Evolutionary conservation across 2,113 vertebrate genomes (phyloP).

Genomic region (Chionis minor): DNA sequence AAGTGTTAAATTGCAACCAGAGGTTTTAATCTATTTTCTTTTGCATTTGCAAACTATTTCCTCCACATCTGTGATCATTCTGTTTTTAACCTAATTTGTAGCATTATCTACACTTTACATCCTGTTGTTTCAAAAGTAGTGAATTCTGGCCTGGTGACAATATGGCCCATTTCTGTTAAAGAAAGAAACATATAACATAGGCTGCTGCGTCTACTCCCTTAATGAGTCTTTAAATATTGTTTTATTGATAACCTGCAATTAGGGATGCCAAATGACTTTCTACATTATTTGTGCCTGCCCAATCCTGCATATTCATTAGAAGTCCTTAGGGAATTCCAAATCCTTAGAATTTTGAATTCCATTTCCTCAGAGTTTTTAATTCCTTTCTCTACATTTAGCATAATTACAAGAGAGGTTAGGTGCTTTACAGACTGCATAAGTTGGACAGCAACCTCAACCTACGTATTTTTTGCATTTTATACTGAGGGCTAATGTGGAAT

Average conservation of each 20-base stretch:
- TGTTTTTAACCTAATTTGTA: neutral
- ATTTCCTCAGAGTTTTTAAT: neutral
- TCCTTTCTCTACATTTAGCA: neutral
- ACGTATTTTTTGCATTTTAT: neutral
- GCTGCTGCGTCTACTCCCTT: neutral
- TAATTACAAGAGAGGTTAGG: neutral
- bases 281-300: neutral
- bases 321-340: neutral
- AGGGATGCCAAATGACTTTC: neutral
- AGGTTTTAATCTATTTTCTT: conserved; percentile 2
- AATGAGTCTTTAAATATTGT: neutral
- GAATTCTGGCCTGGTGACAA: neutral
- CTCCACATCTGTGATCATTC: neutral
- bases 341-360: neutral
- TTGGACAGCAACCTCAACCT: neutral
- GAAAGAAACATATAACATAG: neutral
- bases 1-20: neutral
- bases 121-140: neutral
- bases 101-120: neutral
- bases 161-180: neutral
- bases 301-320: neutral
- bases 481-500: neutral
- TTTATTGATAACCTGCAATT: neutral
- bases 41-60: neutral
- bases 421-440: neutral